Evolutionary conservation across 35 echinoderm and acorn worm species (phyloP), one percentile per base, ranked within the genome.

Genomic region (Ptychodera flava): DNA sequence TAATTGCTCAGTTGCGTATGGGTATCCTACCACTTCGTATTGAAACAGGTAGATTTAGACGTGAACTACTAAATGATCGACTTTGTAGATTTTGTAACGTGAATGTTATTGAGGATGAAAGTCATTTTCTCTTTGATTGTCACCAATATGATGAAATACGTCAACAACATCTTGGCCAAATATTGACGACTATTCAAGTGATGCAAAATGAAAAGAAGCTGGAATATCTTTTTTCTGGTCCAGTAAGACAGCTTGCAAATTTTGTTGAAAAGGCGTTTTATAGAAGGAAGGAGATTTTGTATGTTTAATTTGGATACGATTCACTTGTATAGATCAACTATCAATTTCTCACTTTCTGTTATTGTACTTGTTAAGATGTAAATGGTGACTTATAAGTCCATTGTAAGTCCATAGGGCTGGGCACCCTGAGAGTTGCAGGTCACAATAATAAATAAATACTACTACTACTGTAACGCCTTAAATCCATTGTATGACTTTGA

Each of bases 401-500:
- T 64, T 64, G 22, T 64, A 64, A 64, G 45, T 64, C 45, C 45
- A 64, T 64, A 64, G 45, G 45, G 45, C 45, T 64, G 45, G 45
- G 45, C 45, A 64, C 6, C 45, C 22, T 22, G 6, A 64, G 45
- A 64, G 45, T 64, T 64, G 22, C 45, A 64, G 45, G 45, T 64
- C 45, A 64, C 45, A 64, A 64, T 64, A 64, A 64, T 64, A 64
- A 64, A 64, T 64, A 64, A 64, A 64, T 64, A 64, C 45, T 64
- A 64, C 45, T 64, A 64, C 45, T 64, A 64, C 45, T 64, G 22
- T 22, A 12, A 64, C 45, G 22, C 6, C 45, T 22, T 64, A 64
- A 12, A 64, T 64, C 45, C 22, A 64, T 12, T 12, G 45, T 22
- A 12, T 12, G 6, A 22, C 45, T 64, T 64, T 64, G 6, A 64